A percentile compares a stretch with the other conserved stretches of the same genome.
These are phyloP conservation scores for Heliothis virescens DNA, from an alignment of 1,140 invertebrate species.

Conservation along the genomic window DNA sequence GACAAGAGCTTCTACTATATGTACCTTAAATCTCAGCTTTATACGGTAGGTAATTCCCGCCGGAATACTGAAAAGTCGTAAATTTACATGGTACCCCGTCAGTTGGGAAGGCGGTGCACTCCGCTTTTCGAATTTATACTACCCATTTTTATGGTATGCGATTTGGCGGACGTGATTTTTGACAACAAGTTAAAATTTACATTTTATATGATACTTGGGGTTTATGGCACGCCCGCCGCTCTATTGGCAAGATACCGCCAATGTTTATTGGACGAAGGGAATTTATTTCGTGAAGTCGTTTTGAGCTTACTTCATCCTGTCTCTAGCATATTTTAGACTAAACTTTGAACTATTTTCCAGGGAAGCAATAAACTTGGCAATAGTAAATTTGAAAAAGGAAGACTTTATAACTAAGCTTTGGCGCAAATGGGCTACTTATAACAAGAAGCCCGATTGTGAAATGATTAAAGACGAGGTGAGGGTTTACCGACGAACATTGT, in stretches of 20 bases:
- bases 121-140: constrained; percentile 73
- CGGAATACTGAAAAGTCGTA: constrained; percentile 79
- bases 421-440: constrained; percentile 93
- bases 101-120: constrained; percentile 64
- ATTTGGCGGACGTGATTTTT: constrained; percentile 79
- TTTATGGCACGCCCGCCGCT: constrained; percentile 22
- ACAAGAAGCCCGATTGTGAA: constrained; percentile 72
- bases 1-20: constrained; percentile 64
- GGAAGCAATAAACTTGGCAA: constrained; percentile 96
- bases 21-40: constrained; percentile 67
- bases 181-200: constrained; percentile 79
- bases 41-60: constrained; percentile 76
- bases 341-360: constrained; percentile 85
- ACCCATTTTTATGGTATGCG: constrained; percentile 76
- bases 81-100: constrained; percentile 74
- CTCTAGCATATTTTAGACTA: constrained; percentile 34
- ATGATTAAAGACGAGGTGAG: constrained; percentile 72
- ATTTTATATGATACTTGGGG: constrained; percentile 68
- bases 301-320: not conserved
- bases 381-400: constrained; percentile 96
- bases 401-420: constrained; percentile 96
- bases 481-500: constrained; percentile 21
- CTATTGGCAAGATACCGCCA: constrained; percentile 24
- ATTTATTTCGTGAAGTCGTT: not conserved
- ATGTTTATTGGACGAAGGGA: constrained; percentile 25